Conservation (phyloP, 2,113 vertebrate genomes). For the Epinephelus lanceolatus region DNA sequence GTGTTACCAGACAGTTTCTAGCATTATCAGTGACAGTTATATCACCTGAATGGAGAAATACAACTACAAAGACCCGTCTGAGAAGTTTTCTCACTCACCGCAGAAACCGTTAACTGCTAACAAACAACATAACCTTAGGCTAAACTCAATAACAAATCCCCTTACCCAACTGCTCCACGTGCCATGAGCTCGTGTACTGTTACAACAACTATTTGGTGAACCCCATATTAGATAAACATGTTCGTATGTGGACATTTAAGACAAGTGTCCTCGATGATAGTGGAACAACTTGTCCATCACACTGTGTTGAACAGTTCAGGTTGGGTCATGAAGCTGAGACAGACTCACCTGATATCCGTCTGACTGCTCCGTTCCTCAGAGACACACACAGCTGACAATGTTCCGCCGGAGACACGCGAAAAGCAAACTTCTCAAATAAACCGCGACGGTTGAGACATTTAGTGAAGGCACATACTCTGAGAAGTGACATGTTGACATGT, state of each 20-base stretch:
- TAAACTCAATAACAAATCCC: background rate
- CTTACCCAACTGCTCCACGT: background rate
- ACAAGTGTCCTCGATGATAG: background rate
- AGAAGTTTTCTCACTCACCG: background rate
- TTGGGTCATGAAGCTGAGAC: background rate
- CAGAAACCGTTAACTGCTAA: background rate
- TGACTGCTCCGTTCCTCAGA: constrained; percentile 34
- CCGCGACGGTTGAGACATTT: constrained; percentile 60
- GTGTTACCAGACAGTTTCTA: background rate
- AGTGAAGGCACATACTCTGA: constrained; percentile 76
- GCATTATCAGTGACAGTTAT: background rate
- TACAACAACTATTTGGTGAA: background rate
- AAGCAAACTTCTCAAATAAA: constrained; percentile 53
- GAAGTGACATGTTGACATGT: constrained; percentile 84
- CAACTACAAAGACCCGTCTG: background rate
- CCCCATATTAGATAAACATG: background rate
- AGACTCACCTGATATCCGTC: constrained; percentile 73
- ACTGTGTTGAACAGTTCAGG: background rate
- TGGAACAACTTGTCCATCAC: background rate
- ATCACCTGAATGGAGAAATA: no score
- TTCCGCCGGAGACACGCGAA: constrained; percentile 30
- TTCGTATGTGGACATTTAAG: background rate
- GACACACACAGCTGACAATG: constrained; percentile 65
- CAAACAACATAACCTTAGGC: background rate
- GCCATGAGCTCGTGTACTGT: background rate